A percentile compares a stretch with the other conserved stretches of the same genome.
Evolutionary conservation across 2,888 invertebrate species (phyloP).

Genomic region (Drosophila falleni): DNA sequence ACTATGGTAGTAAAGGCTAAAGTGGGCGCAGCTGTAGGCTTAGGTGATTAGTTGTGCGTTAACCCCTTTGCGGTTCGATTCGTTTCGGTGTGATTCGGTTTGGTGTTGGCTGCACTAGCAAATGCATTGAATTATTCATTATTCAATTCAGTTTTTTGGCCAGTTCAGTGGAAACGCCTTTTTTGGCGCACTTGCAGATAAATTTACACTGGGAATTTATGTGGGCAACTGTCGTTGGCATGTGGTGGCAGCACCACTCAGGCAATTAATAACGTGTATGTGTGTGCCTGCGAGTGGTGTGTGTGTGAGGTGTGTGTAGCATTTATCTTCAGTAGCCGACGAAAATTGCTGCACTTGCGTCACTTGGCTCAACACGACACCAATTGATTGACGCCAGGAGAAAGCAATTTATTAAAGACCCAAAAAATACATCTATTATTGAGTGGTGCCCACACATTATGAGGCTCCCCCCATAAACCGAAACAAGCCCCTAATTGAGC

Average conservation of each 20-base stretch:
- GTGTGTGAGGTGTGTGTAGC: conserved; percentile 15
- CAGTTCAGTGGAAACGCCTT: conserved; percentile 28
- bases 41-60: conserved; percentile 77
- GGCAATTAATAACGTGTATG: conserved; percentile 37
- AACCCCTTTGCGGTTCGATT: conserved; percentile 56
- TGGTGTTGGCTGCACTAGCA: conserved; percentile 28
- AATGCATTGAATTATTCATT: conserved; percentile 72
- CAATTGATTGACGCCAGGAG: conserved; percentile 37
- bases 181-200: conserved; percentile 25
- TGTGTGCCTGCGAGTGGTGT: background rate
- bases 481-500: conserved; percentile 21
- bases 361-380: conserved; percentile 17
- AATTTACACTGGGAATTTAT: conserved; percentile 42
- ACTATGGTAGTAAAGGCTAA: conserved; percentile 1
- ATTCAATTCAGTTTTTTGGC: conserved; percentile 26
- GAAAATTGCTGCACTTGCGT: conserved; percentile 43
- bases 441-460: conserved; percentile 21
- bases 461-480: background rate
- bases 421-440: conserved; percentile 45
- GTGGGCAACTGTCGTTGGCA: conserved; percentile 22
- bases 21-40: conserved; percentile 27
- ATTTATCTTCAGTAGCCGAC: conserved; percentile 40
- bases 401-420: conserved; percentile 37
- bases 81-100: conserved; percentile 1
- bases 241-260: conserved; percentile 12